phyloP scores from a whole-genome alignment of 2,113 vertebrate genomes.

The Indicator maculatus region DNA sequence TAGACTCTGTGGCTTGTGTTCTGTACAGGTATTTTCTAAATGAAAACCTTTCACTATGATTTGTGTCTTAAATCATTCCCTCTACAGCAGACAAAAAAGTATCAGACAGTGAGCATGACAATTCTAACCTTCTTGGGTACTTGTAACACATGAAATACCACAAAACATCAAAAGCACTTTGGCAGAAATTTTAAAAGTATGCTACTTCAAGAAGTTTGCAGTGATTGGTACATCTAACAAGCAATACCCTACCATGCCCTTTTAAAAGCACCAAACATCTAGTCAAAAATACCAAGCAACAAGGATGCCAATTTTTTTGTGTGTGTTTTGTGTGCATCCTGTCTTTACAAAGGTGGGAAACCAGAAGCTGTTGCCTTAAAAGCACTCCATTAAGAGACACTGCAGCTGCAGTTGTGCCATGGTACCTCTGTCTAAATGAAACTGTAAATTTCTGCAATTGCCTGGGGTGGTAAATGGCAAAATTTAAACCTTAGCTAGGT shows the following conservation, averaged over 20 bases:
- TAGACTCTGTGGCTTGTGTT: not conserved
- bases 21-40: not conserved
- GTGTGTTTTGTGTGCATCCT: not conserved
- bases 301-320: not conserved
- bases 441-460: slow-evolving; percentile 15
- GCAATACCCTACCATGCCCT: not conserved
- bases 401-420: not conserved
- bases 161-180: slow-evolving; percentile 19
- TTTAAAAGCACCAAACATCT: not conserved
- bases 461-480: not conserved
- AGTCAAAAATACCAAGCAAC: not conserved
- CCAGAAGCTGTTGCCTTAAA: not conserved
- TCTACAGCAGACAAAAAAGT: not conserved
- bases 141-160: not conserved
- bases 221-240: not conserved
- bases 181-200: slow-evolving; percentile 3
- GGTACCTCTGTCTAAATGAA: not conserved
- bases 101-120: not conserved
- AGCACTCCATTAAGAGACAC: not conserved
- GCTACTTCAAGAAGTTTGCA: not conserved
- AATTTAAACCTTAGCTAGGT: not conserved
- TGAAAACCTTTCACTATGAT: not conserved
- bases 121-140: not conserved
- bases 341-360: not conserved
- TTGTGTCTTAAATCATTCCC: not conserved